phyloP scores from a whole-genome alignment of 1,140 invertebrate genomes.

The Venturia canescens region DNA sequence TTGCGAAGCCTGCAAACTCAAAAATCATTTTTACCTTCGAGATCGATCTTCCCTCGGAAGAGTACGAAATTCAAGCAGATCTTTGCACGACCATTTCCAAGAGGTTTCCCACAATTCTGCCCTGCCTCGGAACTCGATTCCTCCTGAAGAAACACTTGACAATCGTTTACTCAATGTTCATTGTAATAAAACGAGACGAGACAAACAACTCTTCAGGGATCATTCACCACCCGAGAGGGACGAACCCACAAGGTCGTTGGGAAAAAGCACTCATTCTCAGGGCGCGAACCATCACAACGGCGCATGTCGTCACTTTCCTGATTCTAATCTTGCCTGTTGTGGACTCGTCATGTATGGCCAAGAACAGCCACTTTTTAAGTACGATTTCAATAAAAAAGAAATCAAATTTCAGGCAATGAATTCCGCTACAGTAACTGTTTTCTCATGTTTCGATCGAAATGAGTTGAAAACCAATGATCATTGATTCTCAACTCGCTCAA shows the following conservation, averaged over 20 bases:
- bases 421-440: no score
- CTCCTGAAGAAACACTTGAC: neutral
- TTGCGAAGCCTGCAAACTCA: slow-evolving; percentile 38
- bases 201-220: neutral
- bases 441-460: no score
- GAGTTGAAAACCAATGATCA: no score
- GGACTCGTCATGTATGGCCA: slow-evolving; percentile 51
- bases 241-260: neutral
- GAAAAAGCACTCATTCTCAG: neutral
- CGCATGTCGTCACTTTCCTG: slow-evolving; percentile 6
- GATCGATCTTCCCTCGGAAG: neutral
- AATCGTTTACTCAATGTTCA: neutral
- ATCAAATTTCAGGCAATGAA: no score
- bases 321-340: slow-evolving; percentile 45
- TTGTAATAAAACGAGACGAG: neutral
- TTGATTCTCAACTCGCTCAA: no score
- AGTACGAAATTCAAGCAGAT: neutral
- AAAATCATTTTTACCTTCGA: neutral
- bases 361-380: slow-evolving; percentile 32
- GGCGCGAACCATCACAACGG: neutral
- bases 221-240: slow-evolving; percentile 49
- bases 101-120: neutral
- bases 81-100: neutral
- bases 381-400: slow-evolving; percentile 8
- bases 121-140: neutral